Conservation (phyloP, 1,140 invertebrate genomes). For the Ericerus pela region DNA sequence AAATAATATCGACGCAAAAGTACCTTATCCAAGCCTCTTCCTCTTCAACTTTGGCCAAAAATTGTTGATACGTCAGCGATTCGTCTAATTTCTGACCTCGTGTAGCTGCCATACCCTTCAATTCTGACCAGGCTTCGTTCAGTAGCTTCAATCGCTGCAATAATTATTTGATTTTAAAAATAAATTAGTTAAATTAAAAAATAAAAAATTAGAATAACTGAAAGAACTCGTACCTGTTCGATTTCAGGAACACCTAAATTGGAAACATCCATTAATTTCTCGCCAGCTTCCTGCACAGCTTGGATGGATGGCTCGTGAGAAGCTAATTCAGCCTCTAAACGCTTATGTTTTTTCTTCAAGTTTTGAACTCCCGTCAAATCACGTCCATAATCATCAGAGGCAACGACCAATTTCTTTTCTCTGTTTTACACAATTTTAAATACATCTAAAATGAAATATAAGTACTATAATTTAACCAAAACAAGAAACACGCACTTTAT, state of each 20-base stretch:
- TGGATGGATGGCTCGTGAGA: constrained; percentile 96
- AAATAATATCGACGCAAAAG: neutral
- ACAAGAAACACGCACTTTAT: constrained; percentile 56
- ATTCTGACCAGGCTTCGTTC: constrained; percentile 76
- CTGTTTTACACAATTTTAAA: constrained; percentile 30
- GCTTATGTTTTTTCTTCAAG: constrained; percentile 94
- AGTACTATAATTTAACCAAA: neutral
- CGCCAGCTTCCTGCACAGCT: constrained; percentile 89
- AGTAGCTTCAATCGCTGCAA: constrained; percentile 60
- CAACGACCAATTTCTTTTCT: constrained; percentile 94
- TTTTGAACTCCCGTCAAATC: constrained; percentile 97
- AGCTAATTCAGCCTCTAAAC: constrained; percentile 85
- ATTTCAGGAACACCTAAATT: constrained; percentile 94
- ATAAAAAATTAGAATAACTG: neutral
- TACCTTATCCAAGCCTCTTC: constrained; percentile 94
- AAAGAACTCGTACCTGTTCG: constrained; percentile 37
- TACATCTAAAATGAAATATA: neutral
- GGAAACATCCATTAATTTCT: constrained; percentile 92
- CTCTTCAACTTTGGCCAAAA: constrained; percentile 94
- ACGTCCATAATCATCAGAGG: constrained; percentile 94
- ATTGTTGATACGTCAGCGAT: constrained; percentile 90
- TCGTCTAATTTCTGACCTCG: constrained; percentile 87
- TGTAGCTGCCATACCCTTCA: constrained; percentile 73
- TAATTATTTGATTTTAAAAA: neutral
- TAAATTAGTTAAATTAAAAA: neutral